Conservation (phyloP, 2,797 vertebrate species). For the Danio aesculapii region DNA sequence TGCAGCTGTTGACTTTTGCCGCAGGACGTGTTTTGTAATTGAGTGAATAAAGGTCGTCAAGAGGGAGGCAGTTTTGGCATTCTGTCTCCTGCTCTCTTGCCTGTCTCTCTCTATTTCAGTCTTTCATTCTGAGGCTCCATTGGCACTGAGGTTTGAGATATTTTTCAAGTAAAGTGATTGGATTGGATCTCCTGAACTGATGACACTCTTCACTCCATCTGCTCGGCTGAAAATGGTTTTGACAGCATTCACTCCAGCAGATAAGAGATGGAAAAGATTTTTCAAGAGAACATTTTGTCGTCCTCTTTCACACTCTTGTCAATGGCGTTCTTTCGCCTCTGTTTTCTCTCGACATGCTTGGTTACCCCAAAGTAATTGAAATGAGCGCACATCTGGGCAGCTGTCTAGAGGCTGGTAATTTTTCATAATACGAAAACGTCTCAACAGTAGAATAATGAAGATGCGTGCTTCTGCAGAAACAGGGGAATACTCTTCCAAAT, state of each 20-base stretch:
- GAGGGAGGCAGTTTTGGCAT: slow-evolving; percentile 54
- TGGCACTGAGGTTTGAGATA: slow-evolving; percentile 52
- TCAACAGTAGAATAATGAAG: slow-evolving; percentile 66
- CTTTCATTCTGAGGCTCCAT: slow-evolving; percentile 11
- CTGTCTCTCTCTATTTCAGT: slow-evolving; percentile 2
- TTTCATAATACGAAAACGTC: slow-evolving; percentile 65
- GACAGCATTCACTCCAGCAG: slow-evolving; percentile 58
- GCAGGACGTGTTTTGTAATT: slow-evolving; percentile 72
- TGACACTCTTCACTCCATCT: slow-evolving; percentile 48
- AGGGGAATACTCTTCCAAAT: slow-evolving; percentile 7
- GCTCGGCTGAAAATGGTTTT: slow-evolving; percentile 53
- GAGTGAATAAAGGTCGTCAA: slow-evolving; percentile 69
- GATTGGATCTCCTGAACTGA: slow-evolving; percentile 60
- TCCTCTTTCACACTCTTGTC: slow-evolving; percentile 38
- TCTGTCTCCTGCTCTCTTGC: slow-evolving; percentile 26
- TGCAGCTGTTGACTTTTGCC: slow-evolving; percentile 68
- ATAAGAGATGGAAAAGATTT: slow-evolving; percentile 49
- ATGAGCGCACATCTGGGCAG: slow-evolving; percentile 64
- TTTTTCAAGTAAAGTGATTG: slow-evolving; percentile 61
- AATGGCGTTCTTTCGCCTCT: slow-evolving; percentile 3
- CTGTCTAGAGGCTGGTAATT: slow-evolving; percentile 65
- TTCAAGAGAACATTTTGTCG: slow-evolving; percentile 28
- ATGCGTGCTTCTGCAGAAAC: slow-evolving; percentile 32
- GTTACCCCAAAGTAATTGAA: slow-evolving; percentile 69
- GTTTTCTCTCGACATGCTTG: slow-evolving; percentile 50